phyloP scores from a whole-genome alignment of 2,888 invertebrate genomes.

The Charanyca ferruginea region DNA sequence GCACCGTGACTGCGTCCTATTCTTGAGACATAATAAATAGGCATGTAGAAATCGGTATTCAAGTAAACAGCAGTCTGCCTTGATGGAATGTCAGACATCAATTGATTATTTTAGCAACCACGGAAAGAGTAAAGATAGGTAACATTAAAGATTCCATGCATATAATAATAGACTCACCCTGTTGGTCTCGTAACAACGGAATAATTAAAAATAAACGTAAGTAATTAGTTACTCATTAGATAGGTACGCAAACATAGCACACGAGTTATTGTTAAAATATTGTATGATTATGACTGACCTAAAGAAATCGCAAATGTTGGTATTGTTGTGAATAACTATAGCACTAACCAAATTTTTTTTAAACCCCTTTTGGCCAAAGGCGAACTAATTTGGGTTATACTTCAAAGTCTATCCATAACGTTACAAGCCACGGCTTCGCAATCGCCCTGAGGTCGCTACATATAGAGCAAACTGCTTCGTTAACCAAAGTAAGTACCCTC shows the following conservation, averaged over 20 bases:
- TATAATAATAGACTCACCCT: too few relatives aligned
- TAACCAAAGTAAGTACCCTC: too few relatives aligned
- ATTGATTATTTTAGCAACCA: conserved; percentile 3
- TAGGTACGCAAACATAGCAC: not conserved
- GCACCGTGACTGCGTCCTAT: conserved; percentile 58
- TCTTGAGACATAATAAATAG: conserved; percentile 42
- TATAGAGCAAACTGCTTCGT: too few relatives aligned
- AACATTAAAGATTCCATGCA: not conserved
- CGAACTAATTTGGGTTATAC: not conserved
- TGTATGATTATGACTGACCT: conserved; percentile 37
- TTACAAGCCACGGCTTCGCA: too few relatives aligned
- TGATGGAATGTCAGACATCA: not conserved
- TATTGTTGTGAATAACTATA: too few relatives aligned
- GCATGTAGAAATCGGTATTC: conserved; percentile 26
- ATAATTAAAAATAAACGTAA: not conserved
- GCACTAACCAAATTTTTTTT: too few relatives aligned
- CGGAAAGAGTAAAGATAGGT: not conserved
- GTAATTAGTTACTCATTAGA: conserved; percentile 30
- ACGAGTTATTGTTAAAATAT: conserved; percentile 41
- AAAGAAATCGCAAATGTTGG: not conserved
- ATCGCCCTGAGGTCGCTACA: too few relatives aligned
- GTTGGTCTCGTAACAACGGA: too few relatives aligned
- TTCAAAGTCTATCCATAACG: too few relatives aligned
- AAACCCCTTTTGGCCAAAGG: not conserved
- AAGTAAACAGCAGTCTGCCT: conserved; percentile 33